Conservation (phyloP, 2,113 vertebrate species). For the Xerus inauris region DNA sequence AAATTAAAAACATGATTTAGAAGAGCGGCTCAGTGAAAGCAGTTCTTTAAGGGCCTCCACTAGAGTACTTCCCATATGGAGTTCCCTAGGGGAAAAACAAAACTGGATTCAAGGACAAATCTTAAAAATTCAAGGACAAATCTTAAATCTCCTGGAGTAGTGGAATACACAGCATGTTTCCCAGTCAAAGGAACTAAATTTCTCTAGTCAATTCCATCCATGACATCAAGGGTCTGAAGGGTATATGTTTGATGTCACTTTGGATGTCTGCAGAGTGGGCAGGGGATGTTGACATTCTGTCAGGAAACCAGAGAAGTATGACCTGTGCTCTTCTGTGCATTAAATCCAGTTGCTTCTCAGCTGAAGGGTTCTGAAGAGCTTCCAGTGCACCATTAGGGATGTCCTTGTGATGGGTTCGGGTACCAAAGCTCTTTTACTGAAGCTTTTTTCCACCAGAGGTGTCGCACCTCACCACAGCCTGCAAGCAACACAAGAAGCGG, state of each 20-base stretch:
- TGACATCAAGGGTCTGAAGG: not conserved
- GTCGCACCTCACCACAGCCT: not conserved
- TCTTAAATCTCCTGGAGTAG: not conserved
- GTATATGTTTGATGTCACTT: not conserved
- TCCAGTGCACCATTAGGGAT: not conserved
- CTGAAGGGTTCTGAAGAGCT: not conserved
- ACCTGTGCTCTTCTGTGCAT: not conserved
- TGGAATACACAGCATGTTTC: not conserved
- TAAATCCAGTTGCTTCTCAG: not conserved
- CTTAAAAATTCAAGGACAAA: not conserved
- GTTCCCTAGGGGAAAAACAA: not conserved
- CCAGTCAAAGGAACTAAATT: not conserved
- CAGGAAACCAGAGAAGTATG: not conserved
- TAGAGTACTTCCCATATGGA: not conserved
- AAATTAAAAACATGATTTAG: not conserved
- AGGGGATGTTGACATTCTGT: not conserved
- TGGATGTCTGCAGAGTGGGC: not conserved
- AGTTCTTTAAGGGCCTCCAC: not conserved
- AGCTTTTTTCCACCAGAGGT: not conserved
- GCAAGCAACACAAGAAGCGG: not conserved
- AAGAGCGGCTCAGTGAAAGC: not conserved
- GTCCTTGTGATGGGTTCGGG: not conserved
- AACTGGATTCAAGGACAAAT: not conserved
- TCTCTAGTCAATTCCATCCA: not conserved
- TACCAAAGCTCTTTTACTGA: not conserved